Conservation (phyloP, 2,113 vertebrate genomes). For the Butorides virescens region DNA sequence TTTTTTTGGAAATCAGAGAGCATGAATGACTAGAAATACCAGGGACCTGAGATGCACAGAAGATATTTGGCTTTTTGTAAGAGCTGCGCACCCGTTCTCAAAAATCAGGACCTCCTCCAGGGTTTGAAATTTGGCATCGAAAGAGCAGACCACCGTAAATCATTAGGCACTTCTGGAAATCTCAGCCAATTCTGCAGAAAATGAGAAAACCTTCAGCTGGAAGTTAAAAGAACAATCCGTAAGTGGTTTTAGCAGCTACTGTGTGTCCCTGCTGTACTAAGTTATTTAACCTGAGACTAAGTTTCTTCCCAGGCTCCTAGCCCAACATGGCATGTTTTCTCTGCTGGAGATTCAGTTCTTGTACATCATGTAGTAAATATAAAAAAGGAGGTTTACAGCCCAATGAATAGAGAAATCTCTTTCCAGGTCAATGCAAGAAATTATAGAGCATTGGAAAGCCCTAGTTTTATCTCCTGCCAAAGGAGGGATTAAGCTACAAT, state of each 20-base stretch:
- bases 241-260: slow-evolving; percentile 51
- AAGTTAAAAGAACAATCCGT: slow-evolving; percentile 41
- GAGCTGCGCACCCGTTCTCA: neutral
- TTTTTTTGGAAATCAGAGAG: neutral
- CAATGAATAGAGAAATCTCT: slow-evolving; percentile 66
- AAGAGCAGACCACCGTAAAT: neutral
- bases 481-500: slow-evolving; percentile 67
- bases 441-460: slow-evolving; percentile 65
- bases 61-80: neutral
- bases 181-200: neutral
- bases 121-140: neutral
- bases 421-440: slow-evolving; percentile 72
- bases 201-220: neutral
- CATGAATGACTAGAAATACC: neutral
- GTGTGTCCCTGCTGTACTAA: neutral
- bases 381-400: slow-evolving; percentile 63
- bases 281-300: slow-evolving; percentile 53
- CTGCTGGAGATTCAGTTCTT: slow-evolving; percentile 62
- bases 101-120: neutral
- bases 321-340: slow-evolving; percentile 51
- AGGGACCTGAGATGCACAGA: neutral
- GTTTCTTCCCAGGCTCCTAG: slow-evolving; percentile 58
- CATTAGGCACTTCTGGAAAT: slow-evolving; percentile 15
- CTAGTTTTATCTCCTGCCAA: slow-evolving; percentile 73
- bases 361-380: slow-evolving; percentile 65